phyloP scores from a whole-genome alignment of 2,888 invertebrate genomes.

The Dorcus parallelipipedus region DNA sequence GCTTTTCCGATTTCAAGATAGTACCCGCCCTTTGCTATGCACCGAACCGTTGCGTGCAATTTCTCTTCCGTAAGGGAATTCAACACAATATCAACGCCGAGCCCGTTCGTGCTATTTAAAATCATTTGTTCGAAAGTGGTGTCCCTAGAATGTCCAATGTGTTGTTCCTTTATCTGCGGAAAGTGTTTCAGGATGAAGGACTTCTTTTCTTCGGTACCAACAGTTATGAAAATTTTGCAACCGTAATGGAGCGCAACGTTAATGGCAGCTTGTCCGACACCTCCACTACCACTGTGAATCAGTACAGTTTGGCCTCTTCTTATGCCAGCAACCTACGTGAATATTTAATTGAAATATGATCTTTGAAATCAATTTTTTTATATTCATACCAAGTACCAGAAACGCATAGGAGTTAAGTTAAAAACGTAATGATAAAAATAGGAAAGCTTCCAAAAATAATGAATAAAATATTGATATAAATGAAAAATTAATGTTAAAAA shows the following conservation, averaged over 20 bases:
- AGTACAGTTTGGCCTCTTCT: constrained; percentile 38
- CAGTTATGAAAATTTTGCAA: constrained; percentile 80
- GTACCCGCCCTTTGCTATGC: constrained; percentile 58
- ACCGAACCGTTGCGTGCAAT: constrained; percentile 65
- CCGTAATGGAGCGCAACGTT: constrained; percentile 60
- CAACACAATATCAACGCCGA: constrained; percentile 85
- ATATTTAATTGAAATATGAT: too few relatives aligned
- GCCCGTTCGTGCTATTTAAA: constrained; percentile 73
- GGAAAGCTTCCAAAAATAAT: too few relatives aligned
- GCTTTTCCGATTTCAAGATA: constrained; percentile 86
- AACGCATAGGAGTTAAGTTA: too few relatives aligned
- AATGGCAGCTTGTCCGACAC: constrained; percentile 74
- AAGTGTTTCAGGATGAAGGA: constrained; percentile 77
- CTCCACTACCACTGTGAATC: constrained; percentile 62
- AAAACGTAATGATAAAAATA: too few relatives aligned
- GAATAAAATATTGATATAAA: too few relatives aligned
- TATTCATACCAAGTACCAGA: too few relatives aligned
- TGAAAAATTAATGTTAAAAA: too few relatives aligned
- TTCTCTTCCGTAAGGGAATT: constrained; percentile 92
- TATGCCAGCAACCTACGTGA: not conserved
- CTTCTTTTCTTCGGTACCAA: constrained; percentile 79
- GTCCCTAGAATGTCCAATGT: constrained; percentile 87
- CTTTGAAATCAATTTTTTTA: too few relatives aligned
- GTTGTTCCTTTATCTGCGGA: constrained; percentile 59
- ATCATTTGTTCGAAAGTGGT: constrained; percentile 83